Conservation (phyloP, 1,140 invertebrate genomes). For the Drosophila albomicans region DNA sequence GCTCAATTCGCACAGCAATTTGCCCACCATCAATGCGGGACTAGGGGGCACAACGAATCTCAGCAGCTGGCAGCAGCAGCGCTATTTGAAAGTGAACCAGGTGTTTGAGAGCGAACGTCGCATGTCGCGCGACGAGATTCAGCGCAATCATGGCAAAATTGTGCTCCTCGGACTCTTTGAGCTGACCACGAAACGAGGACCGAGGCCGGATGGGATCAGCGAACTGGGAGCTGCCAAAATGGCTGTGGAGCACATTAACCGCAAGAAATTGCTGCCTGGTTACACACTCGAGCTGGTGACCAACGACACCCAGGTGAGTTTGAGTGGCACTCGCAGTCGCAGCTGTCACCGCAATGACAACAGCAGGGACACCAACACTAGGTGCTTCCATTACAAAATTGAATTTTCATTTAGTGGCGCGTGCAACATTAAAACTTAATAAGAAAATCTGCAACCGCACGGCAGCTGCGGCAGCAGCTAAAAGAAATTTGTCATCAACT, state of each 20-base stretch:
- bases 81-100: conserved; percentile 80
- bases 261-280: conserved; percentile 88
- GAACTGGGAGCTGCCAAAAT: conserved; percentile 91
- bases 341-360: background rate
- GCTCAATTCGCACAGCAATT: conserved; percentile 67
- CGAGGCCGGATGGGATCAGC: conserved; percentile 89
- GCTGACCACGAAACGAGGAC: conserved; percentile 87
- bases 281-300: conserved; percentile 90
- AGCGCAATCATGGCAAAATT: conserved; percentile 84
- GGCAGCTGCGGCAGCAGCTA: conserved; percentile 45
- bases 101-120: conserved; percentile 78
- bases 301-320: conserved; percentile 92
- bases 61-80: conserved; percentile 58
- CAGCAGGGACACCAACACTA: background rate
- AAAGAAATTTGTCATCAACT: conserved; percentile 71
- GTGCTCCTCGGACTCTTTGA: conserved; percentile 92
- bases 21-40: conserved; percentile 51
- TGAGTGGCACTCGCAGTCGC: background rate
- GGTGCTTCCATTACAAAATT: conserved; percentile 68
- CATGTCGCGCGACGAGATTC: conserved; percentile 69
- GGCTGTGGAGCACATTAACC: conserved; percentile 91
- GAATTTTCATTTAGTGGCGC: conserved; percentile 78
- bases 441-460: conserved; percentile 73
- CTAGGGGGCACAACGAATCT: conserved; percentile 9
- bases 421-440: conserved; percentile 79